Evolutionary conservation across 1,140 invertebrate genomes (phyloP).

Genomic region (Brachystomella parvula): DNA sequence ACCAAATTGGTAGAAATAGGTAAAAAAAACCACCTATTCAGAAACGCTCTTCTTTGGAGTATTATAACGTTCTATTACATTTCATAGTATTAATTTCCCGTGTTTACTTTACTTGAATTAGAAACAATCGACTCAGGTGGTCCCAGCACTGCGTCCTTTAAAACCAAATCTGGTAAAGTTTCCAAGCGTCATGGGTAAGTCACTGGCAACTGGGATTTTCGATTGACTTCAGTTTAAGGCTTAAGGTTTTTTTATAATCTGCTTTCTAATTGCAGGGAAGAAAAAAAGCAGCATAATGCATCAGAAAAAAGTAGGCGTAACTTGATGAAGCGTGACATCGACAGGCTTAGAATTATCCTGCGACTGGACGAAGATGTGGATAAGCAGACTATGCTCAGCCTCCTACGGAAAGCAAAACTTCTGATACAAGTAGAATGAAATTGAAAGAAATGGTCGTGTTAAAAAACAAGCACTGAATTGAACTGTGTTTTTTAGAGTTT

Average conservation of each 20-base stretch:
- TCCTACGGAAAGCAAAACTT: not conserved
- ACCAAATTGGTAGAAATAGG: too few relatives aligned
- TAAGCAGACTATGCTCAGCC: not conserved
- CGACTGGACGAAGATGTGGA: not conserved
- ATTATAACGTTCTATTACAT: too few relatives aligned
- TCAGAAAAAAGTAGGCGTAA: not conserved
- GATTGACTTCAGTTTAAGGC: not conserved
- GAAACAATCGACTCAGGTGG: too few relatives aligned
- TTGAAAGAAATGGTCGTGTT: not conserved
- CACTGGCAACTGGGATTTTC: not conserved
- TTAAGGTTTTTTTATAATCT: not conserved
- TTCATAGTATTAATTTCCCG: too few relatives aligned
- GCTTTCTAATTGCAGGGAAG: not conserved
- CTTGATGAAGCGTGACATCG: not conserved
- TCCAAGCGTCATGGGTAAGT: not conserved
- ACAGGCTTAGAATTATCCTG: not conserved
- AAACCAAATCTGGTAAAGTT: too few relatives aligned
- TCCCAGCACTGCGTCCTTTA: too few relatives aligned
- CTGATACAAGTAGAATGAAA: not conserved
- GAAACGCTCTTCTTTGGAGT: too few relatives aligned
- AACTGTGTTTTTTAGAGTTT: not conserved
- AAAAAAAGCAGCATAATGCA: not conserved
- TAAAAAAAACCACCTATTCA: too few relatives aligned
- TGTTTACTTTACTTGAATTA: too few relatives aligned
- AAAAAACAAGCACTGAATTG: not conserved